A percentile compares a stretch with the other conserved stretches of the same genome.
Evolutionary conservation across 2,797 vertebrate genomes (phyloP).

Genomic region (Melanotaenia maccullochi): DNA sequence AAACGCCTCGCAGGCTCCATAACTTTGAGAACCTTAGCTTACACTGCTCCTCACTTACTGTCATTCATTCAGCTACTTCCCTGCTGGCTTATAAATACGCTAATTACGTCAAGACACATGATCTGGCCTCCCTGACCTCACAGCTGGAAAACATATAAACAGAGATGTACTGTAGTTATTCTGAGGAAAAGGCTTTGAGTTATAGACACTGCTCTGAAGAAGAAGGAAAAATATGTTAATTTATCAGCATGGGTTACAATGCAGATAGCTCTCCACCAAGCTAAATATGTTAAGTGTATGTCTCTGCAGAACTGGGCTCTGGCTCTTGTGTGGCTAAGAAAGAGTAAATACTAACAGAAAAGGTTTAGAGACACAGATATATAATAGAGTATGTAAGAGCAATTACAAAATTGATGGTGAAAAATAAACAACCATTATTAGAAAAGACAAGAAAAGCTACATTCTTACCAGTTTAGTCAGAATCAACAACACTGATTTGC

Average conservation of each 20-base stretch:
- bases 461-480: conserved; percentile 32
- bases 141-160: conserved; percentile 61
- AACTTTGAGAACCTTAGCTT: conserved; percentile 56
- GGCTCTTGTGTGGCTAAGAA: conserved; percentile 24
- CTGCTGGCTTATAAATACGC: conserved; percentile 65
- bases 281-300: conserved; percentile 16
- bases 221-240: conserved; percentile 6
- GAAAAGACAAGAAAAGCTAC: conserved; percentile 15
- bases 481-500: conserved; percentile 36
- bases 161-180: conserved; percentile 26
- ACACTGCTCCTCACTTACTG: conserved; percentile 56
- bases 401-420: conserved; percentile 21
- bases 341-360: conserved; percentile 52
- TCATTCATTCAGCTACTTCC: conserved; percentile 55
- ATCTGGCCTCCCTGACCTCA: conserved; percentile 56
- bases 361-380: conserved; percentile 28
- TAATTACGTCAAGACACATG: conserved; percentile 61
- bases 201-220: background rate
- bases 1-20: conserved; percentile 67
- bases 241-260: background rate
- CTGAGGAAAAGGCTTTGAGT: conserved; percentile 35
- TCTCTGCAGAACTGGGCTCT: conserved; percentile 15
- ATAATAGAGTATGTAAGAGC: conserved; percentile 24
- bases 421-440: conserved; percentile 34
- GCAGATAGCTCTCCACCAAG: background rate